Base-by-base conservation (phyloP, 2,113 vertebrate genomes). In the Buteo buteo region DNA sequence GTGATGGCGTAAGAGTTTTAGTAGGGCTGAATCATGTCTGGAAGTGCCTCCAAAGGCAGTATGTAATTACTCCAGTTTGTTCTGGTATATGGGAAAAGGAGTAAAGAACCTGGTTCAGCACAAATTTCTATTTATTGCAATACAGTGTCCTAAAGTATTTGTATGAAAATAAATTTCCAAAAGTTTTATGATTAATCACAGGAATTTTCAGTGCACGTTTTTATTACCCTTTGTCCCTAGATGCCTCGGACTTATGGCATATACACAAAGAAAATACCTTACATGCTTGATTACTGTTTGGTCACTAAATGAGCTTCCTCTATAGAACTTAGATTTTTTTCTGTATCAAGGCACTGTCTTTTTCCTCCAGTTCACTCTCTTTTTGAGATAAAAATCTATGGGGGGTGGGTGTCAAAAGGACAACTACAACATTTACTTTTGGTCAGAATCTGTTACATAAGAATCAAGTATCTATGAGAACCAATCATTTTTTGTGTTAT, bases 91-190 rank as follows among this genome's bases (percentile, higher is more conserved):
- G 66, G 38, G 34, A 80, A 89, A 82, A 76, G 61, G 38, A 92
- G 19, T 34, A 92, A 88, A 87, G 50, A 69, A 91, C 80, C 77
- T 92, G 49, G 69, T 94, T 95, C 65, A 61, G 45, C 50, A 49
- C 31, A 15, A 84, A 61, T 88, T 94, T 88, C 31, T 87, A 17
- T 92, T 94, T 93, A 29, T 87, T 96, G 69, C n/a, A 65, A 16
- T 89, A 71, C 16, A 20, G 70, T 91, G 67, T 57, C 91, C 67
- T 71, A 47, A 93, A 97, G 42, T 74, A 71, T 88, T 93, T 97
- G 85, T 74, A 70, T 78, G 74, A 89, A 94, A 96, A 86, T 94
- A 93, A 90, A 91, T 95, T 98, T 96, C 93, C 15, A 24, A 70
- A 86, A 82, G 81, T 81, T 96, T 92, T 91, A 65, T 97, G 65